phyloP scores from a whole-genome alignment of 64 coral and sea anemone species.

The Montipora capricornis region DNA sequence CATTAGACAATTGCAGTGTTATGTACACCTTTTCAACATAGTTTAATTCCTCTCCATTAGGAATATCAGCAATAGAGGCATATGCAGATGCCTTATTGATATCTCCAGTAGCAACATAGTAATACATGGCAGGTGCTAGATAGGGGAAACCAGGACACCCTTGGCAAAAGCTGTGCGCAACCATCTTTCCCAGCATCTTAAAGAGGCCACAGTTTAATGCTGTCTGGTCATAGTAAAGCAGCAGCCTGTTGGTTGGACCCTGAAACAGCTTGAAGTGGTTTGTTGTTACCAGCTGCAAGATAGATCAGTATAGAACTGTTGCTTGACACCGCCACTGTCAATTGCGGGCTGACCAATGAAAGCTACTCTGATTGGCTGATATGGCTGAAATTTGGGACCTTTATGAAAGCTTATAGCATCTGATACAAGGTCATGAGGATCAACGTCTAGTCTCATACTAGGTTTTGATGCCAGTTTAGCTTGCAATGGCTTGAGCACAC shows the following conservation, averaged over 20 bases:
- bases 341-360: conserved; percentile 28
- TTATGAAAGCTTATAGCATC: conserved; percentile 38
- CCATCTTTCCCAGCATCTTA: conserved; percentile 36
- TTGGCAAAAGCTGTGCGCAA: conserved; percentile 32
- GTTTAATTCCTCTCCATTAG: conserved; percentile 4
- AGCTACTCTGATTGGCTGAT: neutral
- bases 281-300: neutral
- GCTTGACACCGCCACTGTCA: conserved; percentile 27
- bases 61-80: conserved; percentile 37
- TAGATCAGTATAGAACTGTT: conserved; percentile 41
- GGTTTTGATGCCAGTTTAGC: conserved; percentile 9
- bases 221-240: conserved; percentile 34
- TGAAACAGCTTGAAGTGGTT: conserved; percentile 24
- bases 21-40: conserved; percentile 35
- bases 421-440: conserved; percentile 3
- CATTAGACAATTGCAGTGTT: neutral
- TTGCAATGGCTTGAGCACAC: conserved; percentile 12
- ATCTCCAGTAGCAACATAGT: conserved; percentile 39
- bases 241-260: conserved; percentile 11
- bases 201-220: conserved; percentile 43
- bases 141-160: conserved; percentile 28
- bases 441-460: conserved; percentile 33
- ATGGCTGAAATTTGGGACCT: neutral
- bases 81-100: conserved; percentile 4
- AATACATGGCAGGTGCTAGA: conserved; percentile 33